A percentile compares a stretch with the other conserved stretches of the same genome.
Evolutionary conservation across 2,113 vertebrate genomes (phyloP).

Genomic region (Bombycilla garrulus): DNA sequence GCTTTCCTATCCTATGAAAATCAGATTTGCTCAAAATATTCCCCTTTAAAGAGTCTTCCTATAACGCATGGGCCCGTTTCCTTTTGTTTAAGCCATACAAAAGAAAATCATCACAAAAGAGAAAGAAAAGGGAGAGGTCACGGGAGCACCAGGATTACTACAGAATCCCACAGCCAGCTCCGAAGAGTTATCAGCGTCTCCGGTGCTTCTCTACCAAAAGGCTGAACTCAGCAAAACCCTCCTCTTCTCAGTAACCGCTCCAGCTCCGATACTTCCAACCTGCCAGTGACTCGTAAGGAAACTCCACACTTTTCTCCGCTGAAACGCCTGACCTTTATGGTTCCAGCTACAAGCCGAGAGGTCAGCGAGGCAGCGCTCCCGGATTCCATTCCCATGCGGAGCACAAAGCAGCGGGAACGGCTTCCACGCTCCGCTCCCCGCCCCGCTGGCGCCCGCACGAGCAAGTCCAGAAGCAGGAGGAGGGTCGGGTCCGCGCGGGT

Average conservation of each 20-base stretch:
- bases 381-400: not conserved
- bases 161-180: not conserved
- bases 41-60: not conserved
- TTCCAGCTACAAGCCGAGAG: not conserved
- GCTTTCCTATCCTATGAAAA: not conserved
- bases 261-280: not conserved
- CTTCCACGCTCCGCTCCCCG: not conserved
- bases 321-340: not conserved
- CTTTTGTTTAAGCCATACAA: conserved; percentile 32
- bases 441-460: not conserved
- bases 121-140: not conserved
- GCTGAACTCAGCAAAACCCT: not conserved
- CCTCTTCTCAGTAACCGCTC: accelerated
- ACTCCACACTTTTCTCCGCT: not conserved
- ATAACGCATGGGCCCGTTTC: not conserved
- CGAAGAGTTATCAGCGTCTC: not conserved
- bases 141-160: not conserved
- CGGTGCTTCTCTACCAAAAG: not conserved
- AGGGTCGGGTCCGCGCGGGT: accelerated
- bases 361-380: not conserved
- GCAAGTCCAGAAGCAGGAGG: not conserved
- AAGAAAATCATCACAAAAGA: not conserved
- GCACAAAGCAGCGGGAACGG: not conserved
- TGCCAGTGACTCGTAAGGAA: accelerated
- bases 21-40: not conserved